Percentiles rank a stretch among this genome's conserved stretches.
Evolutionary conservation across 2,113 vertebrate species (phyloP).

Genomic region (Tenrec ecaudatus): DNA sequence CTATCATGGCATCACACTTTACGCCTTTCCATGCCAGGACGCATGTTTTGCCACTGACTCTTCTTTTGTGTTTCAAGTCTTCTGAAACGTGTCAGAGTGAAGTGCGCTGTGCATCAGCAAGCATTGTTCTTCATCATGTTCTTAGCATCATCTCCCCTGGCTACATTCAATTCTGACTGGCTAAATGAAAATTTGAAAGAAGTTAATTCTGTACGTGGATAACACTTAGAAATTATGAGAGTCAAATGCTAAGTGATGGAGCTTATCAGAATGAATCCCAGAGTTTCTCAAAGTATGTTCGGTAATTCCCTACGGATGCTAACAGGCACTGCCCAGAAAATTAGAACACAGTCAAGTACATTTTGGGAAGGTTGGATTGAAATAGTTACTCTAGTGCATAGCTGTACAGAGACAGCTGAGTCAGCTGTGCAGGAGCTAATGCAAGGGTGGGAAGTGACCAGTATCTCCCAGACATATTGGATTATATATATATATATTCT

Average conservation of each 20-base stretch:
- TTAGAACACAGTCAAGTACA: background rate
- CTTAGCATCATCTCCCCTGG: background rate
- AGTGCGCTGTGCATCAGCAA: background rate
- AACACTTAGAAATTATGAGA: constrained; percentile 14
- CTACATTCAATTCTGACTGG: constrained; percentile 18
- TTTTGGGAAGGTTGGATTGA: background rate
- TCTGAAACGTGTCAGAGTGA: constrained; percentile 10
- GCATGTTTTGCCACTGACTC: background rate
- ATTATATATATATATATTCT: no score
- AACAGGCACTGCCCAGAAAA: background rate
- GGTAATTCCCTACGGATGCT: background rate
- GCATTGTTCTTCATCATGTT: background rate
- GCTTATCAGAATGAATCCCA: background rate
- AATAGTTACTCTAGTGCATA: background rate
- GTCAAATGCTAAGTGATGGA: constrained; percentile 4
- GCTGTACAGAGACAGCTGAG: background rate
- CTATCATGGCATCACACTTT: background rate
- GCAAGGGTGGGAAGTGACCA: background rate
- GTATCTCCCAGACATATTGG: background rate
- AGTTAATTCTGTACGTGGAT: background rate
- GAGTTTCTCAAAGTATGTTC: constrained; percentile 38
- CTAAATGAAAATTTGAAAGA: constrained; percentile 45
- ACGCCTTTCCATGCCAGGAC: background rate
- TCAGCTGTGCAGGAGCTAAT: background rate
- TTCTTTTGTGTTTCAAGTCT: background rate